Conservation (phyloP, 2,113 vertebrate genomes). For the Cairina moschata region DNA sequence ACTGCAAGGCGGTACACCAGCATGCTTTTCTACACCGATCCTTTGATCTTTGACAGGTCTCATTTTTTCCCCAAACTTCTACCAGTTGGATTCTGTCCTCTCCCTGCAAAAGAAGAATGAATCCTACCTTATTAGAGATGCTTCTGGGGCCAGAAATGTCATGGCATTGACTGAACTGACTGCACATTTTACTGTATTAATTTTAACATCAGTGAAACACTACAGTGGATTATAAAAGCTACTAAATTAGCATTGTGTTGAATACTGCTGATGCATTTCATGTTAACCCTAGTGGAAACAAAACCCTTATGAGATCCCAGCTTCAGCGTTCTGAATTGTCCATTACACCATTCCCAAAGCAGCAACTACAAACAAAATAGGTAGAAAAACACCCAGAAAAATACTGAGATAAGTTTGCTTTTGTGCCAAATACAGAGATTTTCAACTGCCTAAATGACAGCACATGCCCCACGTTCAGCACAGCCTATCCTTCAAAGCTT, state of each 20-base stretch:
- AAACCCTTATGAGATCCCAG: neutral
- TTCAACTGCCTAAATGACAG: neutral
- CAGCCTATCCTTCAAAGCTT: neutral
- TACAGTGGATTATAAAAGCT: neutral
- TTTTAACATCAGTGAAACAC: neutral
- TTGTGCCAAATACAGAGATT: accelerated
- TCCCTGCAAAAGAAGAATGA: neutral
- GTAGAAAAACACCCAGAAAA: neutral
- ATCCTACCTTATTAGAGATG: neutral
- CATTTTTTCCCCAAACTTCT: accelerated
- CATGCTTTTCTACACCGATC: neutral
- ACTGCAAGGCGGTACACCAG: neutral
- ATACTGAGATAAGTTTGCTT: neutral
- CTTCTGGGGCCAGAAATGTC: neutral
- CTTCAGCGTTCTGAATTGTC: neutral
- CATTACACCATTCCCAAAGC: neutral
- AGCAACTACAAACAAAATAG: neutral
- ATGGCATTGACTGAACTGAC: neutral
- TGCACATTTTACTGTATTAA: neutral
- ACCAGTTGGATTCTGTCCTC: neutral
- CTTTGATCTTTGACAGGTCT: neutral
- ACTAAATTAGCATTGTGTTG: neutral
- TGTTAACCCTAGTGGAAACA: neutral
- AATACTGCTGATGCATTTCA: neutral
- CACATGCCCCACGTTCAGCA: accelerated